These are phyloP conservation scores for Nomada goodeniana DNA, from an alignment of 2,888 invertebrate species.

Conservation along the genomic window DNA sequence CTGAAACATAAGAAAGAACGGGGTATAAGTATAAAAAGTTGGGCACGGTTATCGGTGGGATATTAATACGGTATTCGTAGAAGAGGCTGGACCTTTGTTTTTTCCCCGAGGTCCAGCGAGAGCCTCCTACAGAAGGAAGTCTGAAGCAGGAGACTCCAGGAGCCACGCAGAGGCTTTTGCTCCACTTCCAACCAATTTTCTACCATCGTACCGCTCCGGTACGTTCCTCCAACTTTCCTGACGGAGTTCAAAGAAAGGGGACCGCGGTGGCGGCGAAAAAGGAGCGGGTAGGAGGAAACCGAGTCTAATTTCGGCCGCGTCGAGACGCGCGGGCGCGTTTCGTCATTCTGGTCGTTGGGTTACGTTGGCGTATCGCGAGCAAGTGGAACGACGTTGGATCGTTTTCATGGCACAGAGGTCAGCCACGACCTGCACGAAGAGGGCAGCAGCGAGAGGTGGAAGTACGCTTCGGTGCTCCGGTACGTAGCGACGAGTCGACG, in stretches of 20 bases:
- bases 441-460: conserved; percentile 81
- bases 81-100: not conserved
- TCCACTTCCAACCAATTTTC: conserved; percentile 21
- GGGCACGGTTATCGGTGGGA: no score
- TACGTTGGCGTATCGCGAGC: conserved; percentile 60
- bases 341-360: conserved; percentile 60
- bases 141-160: not conserved
- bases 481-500: conserved; percentile 64
- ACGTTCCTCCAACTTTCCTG: conserved; percentile 6
- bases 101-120: not conserved
- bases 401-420: conserved; percentile 77
- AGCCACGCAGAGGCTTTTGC: not conserved
- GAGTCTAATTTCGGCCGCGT: conserved; percentile 60
- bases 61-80: not conserved
- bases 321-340: conserved; percentile 49
- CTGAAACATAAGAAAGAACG: conserved; percentile 64
- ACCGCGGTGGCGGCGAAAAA: not conserved
- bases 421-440: conserved; percentile 66
- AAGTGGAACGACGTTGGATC: conserved; percentile 64
- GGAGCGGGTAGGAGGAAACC: not conserved
- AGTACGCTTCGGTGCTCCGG: conserved; percentile 83
- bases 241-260: conserved; percentile 14
- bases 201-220: not conserved
- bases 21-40: not conserved
- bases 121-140: not conserved